phyloP scores from a whole-genome alignment of 2,888 invertebrate species.

The Acleris sparsana region DNA sequence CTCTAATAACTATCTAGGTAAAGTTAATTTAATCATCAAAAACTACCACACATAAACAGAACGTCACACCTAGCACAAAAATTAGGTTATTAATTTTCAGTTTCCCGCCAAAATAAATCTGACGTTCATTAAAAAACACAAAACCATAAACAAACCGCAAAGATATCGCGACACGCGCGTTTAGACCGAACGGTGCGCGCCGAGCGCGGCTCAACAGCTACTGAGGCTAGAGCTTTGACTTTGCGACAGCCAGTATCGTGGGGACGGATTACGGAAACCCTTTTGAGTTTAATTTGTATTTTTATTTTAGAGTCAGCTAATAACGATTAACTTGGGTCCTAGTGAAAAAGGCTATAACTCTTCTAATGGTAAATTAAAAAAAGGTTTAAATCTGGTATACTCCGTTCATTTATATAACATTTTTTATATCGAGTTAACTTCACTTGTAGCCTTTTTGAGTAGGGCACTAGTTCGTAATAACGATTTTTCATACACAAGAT shows the following conservation, averaged over 20 bases:
- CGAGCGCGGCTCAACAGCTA: slow-evolving; percentile 21
- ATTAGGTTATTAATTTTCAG: not conserved
- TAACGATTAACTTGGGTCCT: too few relatives aligned
- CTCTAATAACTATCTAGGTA: too few relatives aligned
- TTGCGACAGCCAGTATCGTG: slow-evolving; percentile 8
- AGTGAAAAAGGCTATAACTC: too few relatives aligned
- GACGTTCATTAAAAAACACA: slow-evolving; percentile 15
- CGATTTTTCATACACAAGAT: too few relatives aligned
- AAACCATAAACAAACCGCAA: slow-evolving; percentile 29
- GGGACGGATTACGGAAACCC: not conserved
- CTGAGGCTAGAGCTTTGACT: slow-evolving; percentile 32
- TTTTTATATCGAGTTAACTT: too few relatives aligned
- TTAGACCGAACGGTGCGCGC: slow-evolving; percentile 20
- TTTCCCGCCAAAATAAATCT: slow-evolving; percentile 8
- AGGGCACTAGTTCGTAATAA: too few relatives aligned
- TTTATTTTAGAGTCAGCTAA: too few relatives aligned
- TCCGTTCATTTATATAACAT: too few relatives aligned
- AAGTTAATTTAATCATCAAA: not conserved
- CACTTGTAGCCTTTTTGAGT: too few relatives aligned
- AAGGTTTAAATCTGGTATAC: too few relatives aligned
- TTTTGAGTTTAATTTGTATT: not conserved
- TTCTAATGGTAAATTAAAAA: too few relatives aligned
- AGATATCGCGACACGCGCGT: slow-evolving; percentile 1
- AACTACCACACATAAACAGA: not conserved
- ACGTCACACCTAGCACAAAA: not conserved